phyloP scores from a whole-genome alignment of 2,113 vertebrate species.

The Stictonetta naevosa region DNA sequence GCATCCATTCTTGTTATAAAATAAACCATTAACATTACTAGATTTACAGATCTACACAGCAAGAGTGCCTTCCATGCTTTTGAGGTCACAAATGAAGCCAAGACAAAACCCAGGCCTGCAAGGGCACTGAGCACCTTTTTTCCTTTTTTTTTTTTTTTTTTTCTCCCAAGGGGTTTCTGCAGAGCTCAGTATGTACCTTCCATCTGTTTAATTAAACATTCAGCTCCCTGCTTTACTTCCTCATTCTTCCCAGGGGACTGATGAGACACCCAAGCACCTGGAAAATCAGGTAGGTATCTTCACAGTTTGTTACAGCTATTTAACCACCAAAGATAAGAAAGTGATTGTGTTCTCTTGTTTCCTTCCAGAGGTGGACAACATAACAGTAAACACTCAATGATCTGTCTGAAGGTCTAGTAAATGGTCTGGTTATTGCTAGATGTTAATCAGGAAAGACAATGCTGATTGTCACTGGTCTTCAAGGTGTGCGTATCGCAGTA shows the following conservation, averaged over 20 bases:
- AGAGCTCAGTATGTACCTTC: neutral
- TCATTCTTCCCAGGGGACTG: neutral
- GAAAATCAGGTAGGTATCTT: neutral
- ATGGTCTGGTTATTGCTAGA: neutral
- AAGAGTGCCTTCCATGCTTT: neutral
- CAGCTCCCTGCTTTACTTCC: neutral
- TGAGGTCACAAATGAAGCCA: neutral
- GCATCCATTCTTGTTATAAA: neutral
- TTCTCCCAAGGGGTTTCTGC: neutral
- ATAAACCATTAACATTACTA: neutral
- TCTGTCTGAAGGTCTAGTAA: neutral
- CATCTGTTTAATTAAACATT: neutral
- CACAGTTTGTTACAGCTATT: neutral
- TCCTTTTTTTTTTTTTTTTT: neutral
- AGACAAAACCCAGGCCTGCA: neutral
- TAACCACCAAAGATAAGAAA: neutral
- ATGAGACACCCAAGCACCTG: neutral
- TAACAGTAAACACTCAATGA: rapidly evolving
- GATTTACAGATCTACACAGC: neutral
- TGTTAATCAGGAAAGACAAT: neutral
- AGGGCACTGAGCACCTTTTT: neutral
- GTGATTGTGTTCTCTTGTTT: neutral
- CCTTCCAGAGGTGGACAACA: neutral
- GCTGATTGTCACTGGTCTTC: neutral
- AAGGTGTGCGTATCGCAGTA: neutral